Conservation (phyloP, 35 echinoderm and acorn worm species). For the Antedon bifida region DNA sequence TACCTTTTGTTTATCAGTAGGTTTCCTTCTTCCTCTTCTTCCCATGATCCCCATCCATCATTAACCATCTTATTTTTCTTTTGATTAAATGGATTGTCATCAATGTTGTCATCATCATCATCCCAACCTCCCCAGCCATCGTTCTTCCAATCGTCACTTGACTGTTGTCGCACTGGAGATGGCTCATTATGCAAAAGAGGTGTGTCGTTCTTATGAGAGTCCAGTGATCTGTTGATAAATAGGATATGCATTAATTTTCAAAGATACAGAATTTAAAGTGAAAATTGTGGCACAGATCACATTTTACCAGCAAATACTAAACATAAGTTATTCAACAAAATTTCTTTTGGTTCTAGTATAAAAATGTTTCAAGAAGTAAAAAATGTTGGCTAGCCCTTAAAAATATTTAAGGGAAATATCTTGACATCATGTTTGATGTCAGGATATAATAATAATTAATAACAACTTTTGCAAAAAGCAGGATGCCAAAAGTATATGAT, state of each 20-base stretch:
- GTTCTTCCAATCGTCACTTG: slow-evolving; percentile 31
- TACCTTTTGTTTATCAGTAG: neutral
- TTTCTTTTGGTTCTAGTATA: too few species aligned
- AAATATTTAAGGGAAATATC: too few species aligned
- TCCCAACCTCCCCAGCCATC: slow-evolving; percentile 52
- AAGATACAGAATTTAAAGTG: neutral
- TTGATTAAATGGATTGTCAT: slow-evolving; percentile 1
- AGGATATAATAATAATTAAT: too few species aligned
- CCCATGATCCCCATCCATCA: slow-evolving; percentile 68
- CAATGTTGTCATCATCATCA: slow-evolving; percentile 24
- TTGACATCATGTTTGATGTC: too few species aligned
- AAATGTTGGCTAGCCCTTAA: too few species aligned
- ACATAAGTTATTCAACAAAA: too few species aligned
- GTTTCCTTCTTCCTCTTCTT: slow-evolving; percentile 25
- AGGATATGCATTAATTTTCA: neutral
- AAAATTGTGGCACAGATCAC: too few species aligned
- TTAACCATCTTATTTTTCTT: neutral
- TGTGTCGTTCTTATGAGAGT: slow-evolving; percentile 82
- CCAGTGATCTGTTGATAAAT: slow-evolving; percentile 36
- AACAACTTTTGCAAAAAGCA: too few species aligned
- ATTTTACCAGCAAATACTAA: too few species aligned
- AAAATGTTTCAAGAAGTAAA: too few species aligned
- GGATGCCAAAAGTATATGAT: too few species aligned
- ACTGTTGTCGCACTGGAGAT: slow-evolving; percentile 38
- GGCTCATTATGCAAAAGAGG: slow-evolving; percentile 76